Evolutionary conservation across 2,888 invertebrate species (phyloP).

Genomic region (Acleris laterana): DNA sequence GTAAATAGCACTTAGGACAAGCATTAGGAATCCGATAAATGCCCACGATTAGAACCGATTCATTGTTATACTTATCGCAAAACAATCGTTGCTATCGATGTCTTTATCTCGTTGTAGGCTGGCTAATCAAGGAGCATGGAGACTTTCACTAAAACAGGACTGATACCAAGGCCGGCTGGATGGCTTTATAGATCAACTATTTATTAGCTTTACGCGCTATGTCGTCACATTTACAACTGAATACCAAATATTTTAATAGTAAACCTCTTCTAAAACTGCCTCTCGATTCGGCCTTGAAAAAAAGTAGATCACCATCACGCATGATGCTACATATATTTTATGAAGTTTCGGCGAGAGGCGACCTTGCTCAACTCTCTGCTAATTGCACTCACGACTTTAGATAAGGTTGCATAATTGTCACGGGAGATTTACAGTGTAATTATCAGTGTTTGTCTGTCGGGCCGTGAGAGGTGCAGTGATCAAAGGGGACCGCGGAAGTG

Average conservation of each 20-base stretch:
- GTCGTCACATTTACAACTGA: conserved; percentile 2
- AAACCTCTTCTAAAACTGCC: neutral
- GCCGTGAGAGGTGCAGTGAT: conserved; percentile 46
- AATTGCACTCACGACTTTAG: conserved; percentile 26
- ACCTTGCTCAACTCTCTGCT: conserved; percentile 1
- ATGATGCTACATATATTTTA: neutral
- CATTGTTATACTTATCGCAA: conserved; percentile 27
- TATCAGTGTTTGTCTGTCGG: conserved; percentile 18
- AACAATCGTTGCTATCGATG: conserved; percentile 29
- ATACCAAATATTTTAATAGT: neutral
- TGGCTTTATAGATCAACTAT: conserved; percentile 14
- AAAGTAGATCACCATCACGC: neutral
- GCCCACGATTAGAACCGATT: conserved; percentile 23
- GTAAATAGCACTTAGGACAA: conserved; percentile 33
- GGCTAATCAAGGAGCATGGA: conserved; percentile 19
- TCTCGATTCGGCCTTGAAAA: neutral
- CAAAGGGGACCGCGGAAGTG: conserved; percentile 56
- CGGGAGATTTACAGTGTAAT: conserved; percentile 25
- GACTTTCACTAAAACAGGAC: conserved; percentile 24
- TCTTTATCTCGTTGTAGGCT: conserved; percentile 26
- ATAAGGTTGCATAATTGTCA: conserved; percentile 33
- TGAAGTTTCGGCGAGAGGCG: neutral
- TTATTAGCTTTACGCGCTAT: neutral
- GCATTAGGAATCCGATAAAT: conserved; percentile 36
- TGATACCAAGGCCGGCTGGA: conserved; percentile 24